A percentile compares a stretch with the other conserved stretches of the same genome.
These are phyloP conservation scores for Thereva nobilitata DNA, from an alignment of 2,888 invertebrate species.

Conservation along the genomic window DNA sequence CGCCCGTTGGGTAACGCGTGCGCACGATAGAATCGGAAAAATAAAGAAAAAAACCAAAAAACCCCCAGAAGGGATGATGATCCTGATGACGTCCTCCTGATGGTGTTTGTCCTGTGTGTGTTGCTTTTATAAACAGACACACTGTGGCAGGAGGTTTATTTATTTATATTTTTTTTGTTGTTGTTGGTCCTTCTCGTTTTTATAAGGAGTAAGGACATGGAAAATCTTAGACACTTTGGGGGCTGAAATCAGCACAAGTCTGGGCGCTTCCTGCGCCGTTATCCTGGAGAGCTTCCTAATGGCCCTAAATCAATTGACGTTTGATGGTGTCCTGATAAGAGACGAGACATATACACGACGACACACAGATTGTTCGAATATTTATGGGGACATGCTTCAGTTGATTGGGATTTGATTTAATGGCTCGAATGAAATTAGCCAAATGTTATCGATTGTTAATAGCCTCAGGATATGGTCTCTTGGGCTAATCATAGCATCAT, in stretches of 20 bases:
- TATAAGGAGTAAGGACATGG: too few relatives aligned
- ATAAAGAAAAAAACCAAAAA: too few relatives aligned
- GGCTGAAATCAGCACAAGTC: background rate
- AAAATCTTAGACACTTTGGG: background rate
- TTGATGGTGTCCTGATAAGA: conserved; percentile 42
- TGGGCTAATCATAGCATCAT: too few relatives aligned
- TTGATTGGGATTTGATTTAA: conserved; percentile 32
- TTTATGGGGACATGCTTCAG: conserved; percentile 39
- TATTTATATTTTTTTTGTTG: too few relatives aligned
- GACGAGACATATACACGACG: conserved; percentile 6
- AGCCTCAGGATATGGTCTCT: too few relatives aligned
- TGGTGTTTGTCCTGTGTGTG: too few relatives aligned
- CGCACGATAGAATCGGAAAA: conserved; percentile 38
- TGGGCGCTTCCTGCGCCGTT: conserved; percentile 34
- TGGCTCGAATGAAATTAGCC: conserved; percentile 8
- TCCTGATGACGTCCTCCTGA: too few relatives aligned
- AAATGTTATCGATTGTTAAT: background rate
- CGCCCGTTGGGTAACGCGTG: conserved; percentile 46
- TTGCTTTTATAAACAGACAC: too few relatives aligned
- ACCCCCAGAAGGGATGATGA: too few relatives aligned
- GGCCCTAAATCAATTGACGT: conserved; percentile 45
- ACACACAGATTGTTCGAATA: conserved; percentile 44
- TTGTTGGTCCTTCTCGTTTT: too few relatives aligned
- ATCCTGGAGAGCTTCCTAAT: conserved; percentile 41
- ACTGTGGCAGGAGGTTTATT: too few relatives aligned